Base-by-base conservation (phyloP, 2,888 invertebrate species). In the Luperina nickerlii region DNA sequence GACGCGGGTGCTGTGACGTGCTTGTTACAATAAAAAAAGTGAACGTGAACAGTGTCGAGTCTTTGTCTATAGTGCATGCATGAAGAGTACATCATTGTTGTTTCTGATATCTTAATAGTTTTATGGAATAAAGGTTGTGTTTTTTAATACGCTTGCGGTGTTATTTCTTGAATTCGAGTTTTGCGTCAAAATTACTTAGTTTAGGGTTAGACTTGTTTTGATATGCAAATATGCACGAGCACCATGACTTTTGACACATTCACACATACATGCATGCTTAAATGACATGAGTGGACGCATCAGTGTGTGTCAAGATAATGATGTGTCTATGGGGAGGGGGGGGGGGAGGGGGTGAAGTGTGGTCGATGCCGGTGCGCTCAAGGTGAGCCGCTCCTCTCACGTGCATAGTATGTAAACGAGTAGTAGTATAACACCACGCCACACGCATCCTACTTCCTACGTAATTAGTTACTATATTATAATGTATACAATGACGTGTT, bases 81-180 rank as follows among this genome's bases (percentile, higher is more conserved):
- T 42, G 42, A 54, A 60, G 27, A 63, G 62, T 74, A 71, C 11
- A 57, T 27, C 45, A 45, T 42, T 77, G 65, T 81, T 27, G 60
- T 48, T 75, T 74, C 45, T 27, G 20, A 71, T 76, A 67, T 48
- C 13, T 54, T n/a, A 54, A 66, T 82, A 73, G 62, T 78, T 79
- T 68, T 69, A 75, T 62, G 87, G 79, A 92, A 89, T 91, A 91
- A 91, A 90, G 86, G 85, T 90, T 89, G 89, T 86, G 83, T 88
- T 87, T 87, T 75, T 63, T 74, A 38, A 48, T 57, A 65, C 24
- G 63, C 13, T 60, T 15, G 48, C 51, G 8, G 62, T 79, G 38
- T 83, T 85, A 73, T 81, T 79, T 70, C 13, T 62, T 27, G 24
- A 38, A n/a, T 54, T 63, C 71, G n/a, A 24, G 38, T 45, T n/a